Evolutionary conservation across 1,140 invertebrate genomes (phyloP).

Genomic region (Ceratina australensis): DNA sequence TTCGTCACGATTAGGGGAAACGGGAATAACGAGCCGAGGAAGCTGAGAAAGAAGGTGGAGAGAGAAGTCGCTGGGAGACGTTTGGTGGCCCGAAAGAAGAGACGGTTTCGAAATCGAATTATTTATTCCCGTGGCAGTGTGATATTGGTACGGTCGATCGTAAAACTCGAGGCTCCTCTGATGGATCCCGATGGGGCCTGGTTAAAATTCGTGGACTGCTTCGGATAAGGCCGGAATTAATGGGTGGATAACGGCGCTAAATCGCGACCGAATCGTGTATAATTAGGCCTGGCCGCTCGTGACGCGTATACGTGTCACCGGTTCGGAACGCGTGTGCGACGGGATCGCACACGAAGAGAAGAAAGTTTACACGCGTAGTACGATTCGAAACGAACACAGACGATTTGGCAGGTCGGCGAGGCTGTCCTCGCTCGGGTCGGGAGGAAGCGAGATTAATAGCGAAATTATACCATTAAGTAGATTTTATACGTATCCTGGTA

Average conservation of each 20-base stretch:
- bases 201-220: conserved; percentile 46
- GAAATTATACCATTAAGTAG: conserved; percentile 73
- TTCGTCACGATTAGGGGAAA: neutral
- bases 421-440: conserved; percentile 27
- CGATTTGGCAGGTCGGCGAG: neutral
- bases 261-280: conserved; percentile 62
- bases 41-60: neutral
- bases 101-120: conserved; percentile 62
- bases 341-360: conserved; percentile 24
- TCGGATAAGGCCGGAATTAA: conserved; percentile 65
- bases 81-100: neutral
- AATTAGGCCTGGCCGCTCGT: conserved; percentile 48
- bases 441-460: conserved; percentile 73
- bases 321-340: neutral
- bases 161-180: conserved; percentile 59
- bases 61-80: neutral
- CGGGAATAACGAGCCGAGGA: neutral
- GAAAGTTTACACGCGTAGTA: conserved; percentile 4
- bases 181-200: conserved; percentile 55
- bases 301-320: conserved; percentile 21
- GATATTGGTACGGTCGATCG: conserved; percentile 62
- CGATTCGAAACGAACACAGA: neutral
- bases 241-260: conserved; percentile 63
- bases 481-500: conserved; percentile 60
- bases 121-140: conserved; percentile 55